Evolutionary conservation across 2,113 vertebrate species (phyloP).

Genomic region (Sula dactylatra): DNA sequence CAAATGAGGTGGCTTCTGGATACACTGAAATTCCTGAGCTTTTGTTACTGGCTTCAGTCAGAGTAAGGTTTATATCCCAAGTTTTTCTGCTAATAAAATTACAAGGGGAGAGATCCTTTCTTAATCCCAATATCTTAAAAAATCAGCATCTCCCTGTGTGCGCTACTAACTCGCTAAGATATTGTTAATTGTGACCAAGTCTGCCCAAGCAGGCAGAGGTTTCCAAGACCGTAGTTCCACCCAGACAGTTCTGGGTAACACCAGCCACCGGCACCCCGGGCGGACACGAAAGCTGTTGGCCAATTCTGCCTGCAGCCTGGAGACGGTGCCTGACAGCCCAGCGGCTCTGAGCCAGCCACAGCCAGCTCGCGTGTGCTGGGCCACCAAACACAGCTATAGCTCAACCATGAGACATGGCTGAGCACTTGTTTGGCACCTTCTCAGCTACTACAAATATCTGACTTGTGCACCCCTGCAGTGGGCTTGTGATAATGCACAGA

Average conservation of each 20-base stretch:
- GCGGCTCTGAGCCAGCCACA: neutral
- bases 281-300: neutral
- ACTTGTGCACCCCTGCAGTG: neutral
- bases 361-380: neutral
- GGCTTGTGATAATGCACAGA: neutral
- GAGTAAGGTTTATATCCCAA: neutral
- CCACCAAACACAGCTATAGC: neutral
- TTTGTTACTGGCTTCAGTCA: neutral
- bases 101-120: neutral
- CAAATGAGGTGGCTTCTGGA: neutral
- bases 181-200: fast-evolving
- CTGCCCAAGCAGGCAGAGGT: neutral
- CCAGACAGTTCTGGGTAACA: neutral
- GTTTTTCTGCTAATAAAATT: neutral
- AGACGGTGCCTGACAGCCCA: neutral
- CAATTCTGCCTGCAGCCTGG: neutral
- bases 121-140: neutral
- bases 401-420: neutral
- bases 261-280: fast-evolving
- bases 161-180: neutral
- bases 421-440: neutral
- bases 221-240: neutral
- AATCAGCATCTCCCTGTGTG: neutral
- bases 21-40: neutral
- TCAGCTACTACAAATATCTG: neutral